A percentile compares a stretch with the other conserved stretches of the same genome.
These are phyloP conservation scores for Hyalella azteca DNA, from an alignment of 2,888 invertebrate species.

Conservation along the genomic window DNA sequence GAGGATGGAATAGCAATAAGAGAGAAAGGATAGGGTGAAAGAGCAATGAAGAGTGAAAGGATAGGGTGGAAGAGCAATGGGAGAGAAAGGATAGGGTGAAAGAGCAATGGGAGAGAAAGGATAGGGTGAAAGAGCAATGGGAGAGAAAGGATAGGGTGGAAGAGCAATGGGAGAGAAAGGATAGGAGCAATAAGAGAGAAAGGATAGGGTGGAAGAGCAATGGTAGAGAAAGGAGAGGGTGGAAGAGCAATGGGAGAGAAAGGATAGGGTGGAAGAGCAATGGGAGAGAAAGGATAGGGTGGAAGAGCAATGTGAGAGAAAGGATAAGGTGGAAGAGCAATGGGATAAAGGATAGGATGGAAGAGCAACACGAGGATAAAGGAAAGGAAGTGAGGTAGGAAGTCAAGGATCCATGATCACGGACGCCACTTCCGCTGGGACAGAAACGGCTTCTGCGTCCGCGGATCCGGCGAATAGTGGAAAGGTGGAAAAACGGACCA, in stretches of 20 bases:
- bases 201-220: neutral
- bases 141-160: neutral
- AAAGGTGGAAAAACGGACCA: neutral
- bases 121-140: constrained; percentile 2
- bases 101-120: neutral
- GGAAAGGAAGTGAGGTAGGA: too few species aligned
- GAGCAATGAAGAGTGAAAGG: neutral
- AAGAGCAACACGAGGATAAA: neutral
- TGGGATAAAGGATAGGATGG: neutral
- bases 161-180: neutral
- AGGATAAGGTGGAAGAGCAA: neutral
- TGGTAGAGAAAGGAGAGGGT: neutral
- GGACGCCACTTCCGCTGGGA: neutral
- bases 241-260: neutral
- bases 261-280: neutral
- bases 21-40: neutral
- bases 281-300: neutral
- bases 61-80: neutral
- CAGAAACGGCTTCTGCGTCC: neutral
- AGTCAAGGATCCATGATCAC: neutral
- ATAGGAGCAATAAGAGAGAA: neutral
- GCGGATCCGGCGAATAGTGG: neutral
- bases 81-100: neutral
- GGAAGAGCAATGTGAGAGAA: neutral
- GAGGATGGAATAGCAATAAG: neutral